A percentile compares a stretch with the other conserved stretches of the same genome.
phyloP scores from a whole-genome alignment of 1,140 invertebrate species.

The Coelopa frigida region DNA sequence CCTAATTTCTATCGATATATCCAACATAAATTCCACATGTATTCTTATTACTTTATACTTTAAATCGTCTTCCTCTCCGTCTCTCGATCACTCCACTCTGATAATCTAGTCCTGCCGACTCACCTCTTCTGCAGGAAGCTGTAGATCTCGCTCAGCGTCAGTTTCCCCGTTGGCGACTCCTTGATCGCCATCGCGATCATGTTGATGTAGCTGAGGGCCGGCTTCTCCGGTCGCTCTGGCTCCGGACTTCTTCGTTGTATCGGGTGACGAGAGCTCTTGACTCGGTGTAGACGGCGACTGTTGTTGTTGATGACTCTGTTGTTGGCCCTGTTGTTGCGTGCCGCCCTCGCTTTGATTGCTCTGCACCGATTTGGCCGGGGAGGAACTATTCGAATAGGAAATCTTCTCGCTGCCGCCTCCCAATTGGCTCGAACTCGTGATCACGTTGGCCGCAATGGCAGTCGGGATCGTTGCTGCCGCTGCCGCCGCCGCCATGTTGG shows the following conservation, averaged over 20 bases:
- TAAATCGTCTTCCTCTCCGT: no score
- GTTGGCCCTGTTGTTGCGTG: background rate
- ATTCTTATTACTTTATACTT: no score
- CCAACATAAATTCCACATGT: no score
- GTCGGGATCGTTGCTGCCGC: conserved; percentile 10
- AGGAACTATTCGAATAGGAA: conserved; percentile 14
- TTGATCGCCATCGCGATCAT: conserved; percentile 97
- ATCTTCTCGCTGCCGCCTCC: background rate
- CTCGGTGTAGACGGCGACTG: conserved; percentile 6
- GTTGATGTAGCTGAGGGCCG: conserved; percentile 94
- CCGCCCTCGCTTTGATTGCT: conserved; percentile 9
- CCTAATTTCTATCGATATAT: no score
- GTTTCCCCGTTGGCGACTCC: conserved; percentile 73
- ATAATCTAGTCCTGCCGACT: conserved; percentile 33
- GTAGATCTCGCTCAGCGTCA: conserved; percentile 89
- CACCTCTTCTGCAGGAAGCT: conserved; percentile 73
- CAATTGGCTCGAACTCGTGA: conserved; percentile 8
- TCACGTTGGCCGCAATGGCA: conserved; percentile 9
- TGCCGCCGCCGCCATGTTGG: conserved; percentile 8
- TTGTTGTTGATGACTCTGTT: conserved; percentile 11
- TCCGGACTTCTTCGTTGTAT: conserved; percentile 48
- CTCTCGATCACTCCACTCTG: no score
- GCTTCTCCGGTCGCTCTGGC: conserved; percentile 83
- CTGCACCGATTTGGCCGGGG: conserved; percentile 14
- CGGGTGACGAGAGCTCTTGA: conserved; percentile 22